Base-by-base conservation (phyloP, 2,797 vertebrate species). In the Limnodromus scolopaceus region DNA sequence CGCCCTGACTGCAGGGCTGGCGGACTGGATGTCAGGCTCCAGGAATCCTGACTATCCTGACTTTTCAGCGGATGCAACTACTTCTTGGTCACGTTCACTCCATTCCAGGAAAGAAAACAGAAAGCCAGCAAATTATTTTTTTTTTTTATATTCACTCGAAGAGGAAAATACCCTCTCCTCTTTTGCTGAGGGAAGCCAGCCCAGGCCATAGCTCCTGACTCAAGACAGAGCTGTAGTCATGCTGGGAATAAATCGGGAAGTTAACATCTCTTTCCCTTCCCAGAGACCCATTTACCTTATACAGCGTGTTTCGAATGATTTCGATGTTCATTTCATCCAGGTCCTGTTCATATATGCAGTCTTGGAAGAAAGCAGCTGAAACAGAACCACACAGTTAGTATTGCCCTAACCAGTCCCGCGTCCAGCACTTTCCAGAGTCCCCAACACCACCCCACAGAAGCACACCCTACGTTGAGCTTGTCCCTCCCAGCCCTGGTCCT, bases 251-350 rank as follows among this genome's bases (percentile, higher is more conserved):
- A 92, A 68, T 0, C 36, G 5, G 23, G 11, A 91, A 41, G 18
- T 77, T 39, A 76, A 55, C 17, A 70, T 8, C 17, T 82, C 53
- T 17, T 66, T 49, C 57, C n/a, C 45, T 80, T 68, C 64, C 63
- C 74, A 74, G n/a, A 77, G 39, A n/a, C 25, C 64, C 45, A 20
- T 34, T 95, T 97, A 99, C 99, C 99, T 99, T 99, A 96, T 99
- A 99, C 19, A 99, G 98, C 0, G 99, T 99, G 97, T 99, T 99
- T 77, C 99, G 99, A 88, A 99, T 99, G 34, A 99, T 99, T 98
- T 99, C 99, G 10, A 99, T 99, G 97, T 99, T 99, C 99, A 99
- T 99, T 98, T 99, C 99, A 93, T 99, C 99, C 92, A 99, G 98
- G 97, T 99, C 99, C 97, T 99, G 99, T 92, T 99, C 99, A 61